phyloP scores from a whole-genome alignment of 2,888 invertebrate genomes.

The Hypomecis punctinalis region DNA sequence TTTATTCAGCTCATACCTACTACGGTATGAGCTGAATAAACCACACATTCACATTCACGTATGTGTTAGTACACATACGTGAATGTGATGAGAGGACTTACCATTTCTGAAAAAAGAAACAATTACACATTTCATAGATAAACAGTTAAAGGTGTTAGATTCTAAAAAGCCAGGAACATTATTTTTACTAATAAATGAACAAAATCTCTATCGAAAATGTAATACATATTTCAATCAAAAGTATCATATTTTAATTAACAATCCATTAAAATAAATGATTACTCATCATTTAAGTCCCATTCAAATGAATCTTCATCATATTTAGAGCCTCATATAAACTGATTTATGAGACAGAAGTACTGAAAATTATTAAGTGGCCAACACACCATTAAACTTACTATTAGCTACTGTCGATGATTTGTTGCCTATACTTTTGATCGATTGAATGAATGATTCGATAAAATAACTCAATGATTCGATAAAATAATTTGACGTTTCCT shows the following conservation, averaged over 20 bases:
- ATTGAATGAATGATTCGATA: conserved; percentile 17
- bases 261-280: neutral
- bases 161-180: no score
- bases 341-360: conserved; percentile 27
- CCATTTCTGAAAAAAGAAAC: neutral
- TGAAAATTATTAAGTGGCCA: conserved; percentile 32
- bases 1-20: no score
- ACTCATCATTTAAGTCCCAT: neutral
- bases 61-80: no score
- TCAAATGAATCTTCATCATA: conserved; percentile 14
- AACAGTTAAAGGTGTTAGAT: neutral
- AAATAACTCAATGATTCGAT: conserved; percentile 23
- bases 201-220: no score
- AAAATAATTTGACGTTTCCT: conserved; percentile 38
- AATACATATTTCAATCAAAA: no score
- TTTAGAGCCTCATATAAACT: conserved; percentile 13
- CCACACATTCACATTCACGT: no score
- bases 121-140: neutral
- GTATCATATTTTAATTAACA: no score
- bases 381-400: conserved; percentile 33
- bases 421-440: conserved; percentile 39
- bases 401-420: conserved; percentile 41
- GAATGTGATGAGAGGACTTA: no score
- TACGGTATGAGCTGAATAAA: no score
- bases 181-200: no score